Base-by-base conservation (phyloP, 2,888 invertebrate genomes). In the Troilus luridus region DNA sequence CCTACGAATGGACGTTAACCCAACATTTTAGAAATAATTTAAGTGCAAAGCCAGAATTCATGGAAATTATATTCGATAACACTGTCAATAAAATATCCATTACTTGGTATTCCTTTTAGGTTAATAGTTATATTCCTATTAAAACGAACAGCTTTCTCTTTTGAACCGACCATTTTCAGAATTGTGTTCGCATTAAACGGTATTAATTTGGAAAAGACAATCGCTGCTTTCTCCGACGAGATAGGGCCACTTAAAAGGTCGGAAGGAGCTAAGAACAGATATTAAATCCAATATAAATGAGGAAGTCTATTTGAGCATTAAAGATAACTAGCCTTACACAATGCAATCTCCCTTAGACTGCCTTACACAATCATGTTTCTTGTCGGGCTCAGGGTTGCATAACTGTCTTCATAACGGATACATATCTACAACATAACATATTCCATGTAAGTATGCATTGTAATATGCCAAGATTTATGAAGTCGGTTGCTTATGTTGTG, bases 251-350 rank as follows among this genome's bases (percentile, higher is more conserved):
- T 41, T 77, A 77, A 77, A 77, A 77, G 72, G 72, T 77, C 72
- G 41, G 41, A 27, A 77, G 17, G 27, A 77, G 72, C 41, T 77
- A 77, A 27, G 41, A 77, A 9, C 72, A 77, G 72, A 77, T 77
- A 77, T 77, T 77, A 77, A 77, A 77, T 77, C 27, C 27, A 77
- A 77, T 77, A 77, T 77, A 77, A 77, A 77, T 77, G 72, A 77
- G 72, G 72, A 77, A 77, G 72, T 77, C 72, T 77, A 77, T 77
- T 77, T 41, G 72, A 27, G 19, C 72, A 77, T 77, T 77, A 12
- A 77, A 77, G 27, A 77, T 77, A 77, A 77, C 72, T 41, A 77
- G 72, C 11, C 72, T 77, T 77, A 41, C 72, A 77, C 72, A 77
- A 77, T 77, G 72, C 41, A 77, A 77, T 77, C 72, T 77, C 72